Evolutionary conservation across 2,888 invertebrate genomes (phyloP).

Genomic region (Labia minor): DNA sequence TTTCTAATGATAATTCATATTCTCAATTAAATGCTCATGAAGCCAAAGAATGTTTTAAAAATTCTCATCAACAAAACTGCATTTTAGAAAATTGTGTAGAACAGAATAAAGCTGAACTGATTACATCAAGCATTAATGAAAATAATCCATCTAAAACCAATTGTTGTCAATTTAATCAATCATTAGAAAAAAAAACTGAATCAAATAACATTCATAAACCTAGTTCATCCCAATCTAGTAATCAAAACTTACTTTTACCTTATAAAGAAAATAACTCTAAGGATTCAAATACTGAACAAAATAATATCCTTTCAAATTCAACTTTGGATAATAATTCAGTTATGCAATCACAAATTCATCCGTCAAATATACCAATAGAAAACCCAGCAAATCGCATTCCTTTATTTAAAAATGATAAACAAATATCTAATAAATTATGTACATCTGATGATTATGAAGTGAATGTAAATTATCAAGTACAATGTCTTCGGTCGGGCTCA

Average conservation of each 20-base stretch:
- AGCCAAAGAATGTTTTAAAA: not conserved
- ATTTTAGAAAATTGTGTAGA: not conserved
- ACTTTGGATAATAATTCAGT: not conserved
- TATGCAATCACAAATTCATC: not conserved
- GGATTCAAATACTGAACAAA: not conserved
- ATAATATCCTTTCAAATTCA: not conserved
- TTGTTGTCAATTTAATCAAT: not conserved
- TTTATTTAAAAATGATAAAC: not conserved
- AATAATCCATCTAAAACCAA: not conserved
- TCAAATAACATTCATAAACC: too few relatives aligned
- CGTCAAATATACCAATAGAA: not conserved
- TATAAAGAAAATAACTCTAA: too few relatives aligned
- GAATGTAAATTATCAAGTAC: conserved; percentile 23
- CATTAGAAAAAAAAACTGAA: too few relatives aligned
- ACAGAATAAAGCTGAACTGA: too few relatives aligned
- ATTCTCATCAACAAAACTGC: not conserved
- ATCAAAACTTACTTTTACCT: too few relatives aligned
- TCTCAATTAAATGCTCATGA: not conserved
- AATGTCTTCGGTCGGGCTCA: conserved; percentile 13
- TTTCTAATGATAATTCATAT: not conserved
- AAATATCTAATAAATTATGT: not conserved
- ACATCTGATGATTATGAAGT: conserved; percentile 20
- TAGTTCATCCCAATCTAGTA: too few relatives aligned
- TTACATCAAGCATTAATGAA: not conserved
- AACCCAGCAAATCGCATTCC: not conserved